phyloP scores from a whole-genome alignment of 2,797 vertebrate species.

The Parauchenoglanis punctatus region DNA sequence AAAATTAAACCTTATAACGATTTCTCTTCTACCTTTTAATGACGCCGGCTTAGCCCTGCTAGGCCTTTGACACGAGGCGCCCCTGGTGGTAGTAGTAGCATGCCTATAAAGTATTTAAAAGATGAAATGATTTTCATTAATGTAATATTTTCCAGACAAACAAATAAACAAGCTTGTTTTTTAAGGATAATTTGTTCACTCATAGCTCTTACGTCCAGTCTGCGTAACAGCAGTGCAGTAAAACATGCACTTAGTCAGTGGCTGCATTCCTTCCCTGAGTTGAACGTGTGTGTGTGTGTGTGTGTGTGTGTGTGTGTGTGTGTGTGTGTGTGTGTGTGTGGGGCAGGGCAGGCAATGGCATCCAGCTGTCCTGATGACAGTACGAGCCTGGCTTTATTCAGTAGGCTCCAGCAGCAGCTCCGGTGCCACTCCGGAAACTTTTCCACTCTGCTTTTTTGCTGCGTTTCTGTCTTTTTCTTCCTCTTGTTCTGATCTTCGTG shows the following conservation, averaged over 20 bases:
- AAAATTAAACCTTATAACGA: too few relatives aligned
- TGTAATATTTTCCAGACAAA: background rate
- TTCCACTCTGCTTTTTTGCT: slow-evolving; percentile 37
- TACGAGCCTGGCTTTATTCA: slow-evolving; percentile 17
- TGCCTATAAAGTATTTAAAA: background rate
- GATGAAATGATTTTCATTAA: background rate
- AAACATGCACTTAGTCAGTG: slow-evolving; percentile 23
- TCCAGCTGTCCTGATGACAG: slow-evolving; percentile 53
- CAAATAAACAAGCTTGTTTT: background rate
- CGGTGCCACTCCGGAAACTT: slow-evolving; percentile 26
- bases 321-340: slow-evolving; percentile 24
- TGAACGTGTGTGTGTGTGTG: slow-evolving; percentile 22
- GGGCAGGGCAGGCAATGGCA: slow-evolving; percentile 42
- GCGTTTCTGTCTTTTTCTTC: slow-evolving; percentile 32
- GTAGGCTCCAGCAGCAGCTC: slow-evolving; percentile 13
- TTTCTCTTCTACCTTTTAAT: too few relatives aligned
- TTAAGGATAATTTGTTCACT: background rate
- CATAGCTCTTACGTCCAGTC: background rate
- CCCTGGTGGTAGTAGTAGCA: too few relatives aligned
- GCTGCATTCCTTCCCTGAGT: slow-evolving; percentile 38
- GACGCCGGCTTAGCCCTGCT: too few relatives aligned
- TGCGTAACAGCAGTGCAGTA: slow-evolving; percentile 21
- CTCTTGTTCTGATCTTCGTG: slow-evolving; percentile 30
- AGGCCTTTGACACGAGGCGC: too few relatives aligned
- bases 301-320: slow-evolving; percentile 5